Base-by-base conservation (phyloP, 2,797 vertebrate species). In the Fistularia tabacaria region DNA sequence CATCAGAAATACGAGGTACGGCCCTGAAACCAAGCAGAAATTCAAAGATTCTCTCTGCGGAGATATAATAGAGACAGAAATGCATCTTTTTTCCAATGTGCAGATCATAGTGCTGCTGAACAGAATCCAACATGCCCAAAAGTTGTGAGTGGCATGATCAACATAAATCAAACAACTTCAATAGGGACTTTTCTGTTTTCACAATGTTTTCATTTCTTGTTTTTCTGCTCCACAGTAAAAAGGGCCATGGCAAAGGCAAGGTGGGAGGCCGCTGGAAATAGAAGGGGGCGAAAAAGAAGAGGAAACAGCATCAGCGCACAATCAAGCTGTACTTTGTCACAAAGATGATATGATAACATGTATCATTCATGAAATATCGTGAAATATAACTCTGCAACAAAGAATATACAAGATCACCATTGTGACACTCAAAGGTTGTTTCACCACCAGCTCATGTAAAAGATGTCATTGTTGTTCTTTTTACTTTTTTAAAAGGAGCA, bases 191-290 rank as follows among this genome's bases (percentile, higher is more conserved):
- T 45, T 52, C 10, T 43, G 1, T 9, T 0, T 46, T 6, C 38
- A 39, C 10, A 51, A 39, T 10, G 6, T 7, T 0, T 2, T n/a
- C 7, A n/a, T 4, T 36, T 49, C 6, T 14, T 39, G 8, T 1
- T 49, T 39, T 8, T 14, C 7, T 15, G 8, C 49, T 53, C 49
- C 38, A 38, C 87, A 96, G 94, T 76, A 95, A 95, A 84, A 96
- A 96, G 75, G 92, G 61, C 13, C 92, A 93, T 0, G 93, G 93
- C 9, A 96, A 96, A 81, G 93, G 92, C 49, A 93, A 94, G 8
- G 91, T 96, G 0, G 94, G 93, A 1, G 94, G 94, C 8, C 94
- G 94, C 76, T 95, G 94, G 94, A 96, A 96, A 80, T 96, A 69
- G 85, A 65, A n/a, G 3, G 0, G 3, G 0, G 1, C 1, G 7